Conservation (phyloP, 2,113 vertebrate genomes). For the Fulica atra region DNA sequence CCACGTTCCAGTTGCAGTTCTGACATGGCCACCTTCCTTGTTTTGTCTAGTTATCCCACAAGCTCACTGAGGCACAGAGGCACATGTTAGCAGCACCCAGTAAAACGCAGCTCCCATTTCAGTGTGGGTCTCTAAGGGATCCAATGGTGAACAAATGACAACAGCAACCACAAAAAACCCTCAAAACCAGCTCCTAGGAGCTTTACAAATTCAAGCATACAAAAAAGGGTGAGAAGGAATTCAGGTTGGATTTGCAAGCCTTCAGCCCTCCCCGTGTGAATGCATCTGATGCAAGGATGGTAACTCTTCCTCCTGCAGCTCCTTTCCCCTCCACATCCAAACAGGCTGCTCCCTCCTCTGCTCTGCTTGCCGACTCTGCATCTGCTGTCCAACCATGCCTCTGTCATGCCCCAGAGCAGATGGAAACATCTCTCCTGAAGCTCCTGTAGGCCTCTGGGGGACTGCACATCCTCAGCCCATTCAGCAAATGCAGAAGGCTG, state of each 20-base stretch:
- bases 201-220: background rate
- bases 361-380: fast-evolving
- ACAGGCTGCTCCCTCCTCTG: background rate
- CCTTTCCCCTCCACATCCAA: background rate
- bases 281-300: background rate
- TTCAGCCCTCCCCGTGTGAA: fast-evolving
- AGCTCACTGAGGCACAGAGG: background rate
- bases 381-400: background rate
- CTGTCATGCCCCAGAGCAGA: fast-evolving
- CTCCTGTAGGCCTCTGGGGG: background rate
- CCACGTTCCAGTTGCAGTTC: slow-evolving; percentile 25
- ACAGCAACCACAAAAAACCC: background rate
- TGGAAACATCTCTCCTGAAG: background rate
- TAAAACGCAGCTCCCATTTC: background rate
- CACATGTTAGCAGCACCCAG: background rate
- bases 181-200: background rate
- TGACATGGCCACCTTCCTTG: background rate
- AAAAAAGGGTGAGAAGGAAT: background rate
- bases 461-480: background rate
- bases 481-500: background rate
- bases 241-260: background rate
- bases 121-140: background rate
- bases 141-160: background rate
- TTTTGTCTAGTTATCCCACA: background rate
- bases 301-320: background rate